Percentiles rank a stretch among this genome's conserved stretches.
These are phyloP conservation scores for Cetoscarus ocellatus DNA, from an alignment of 2,797 vertebrate species.

Conservation along the genomic window DNA sequence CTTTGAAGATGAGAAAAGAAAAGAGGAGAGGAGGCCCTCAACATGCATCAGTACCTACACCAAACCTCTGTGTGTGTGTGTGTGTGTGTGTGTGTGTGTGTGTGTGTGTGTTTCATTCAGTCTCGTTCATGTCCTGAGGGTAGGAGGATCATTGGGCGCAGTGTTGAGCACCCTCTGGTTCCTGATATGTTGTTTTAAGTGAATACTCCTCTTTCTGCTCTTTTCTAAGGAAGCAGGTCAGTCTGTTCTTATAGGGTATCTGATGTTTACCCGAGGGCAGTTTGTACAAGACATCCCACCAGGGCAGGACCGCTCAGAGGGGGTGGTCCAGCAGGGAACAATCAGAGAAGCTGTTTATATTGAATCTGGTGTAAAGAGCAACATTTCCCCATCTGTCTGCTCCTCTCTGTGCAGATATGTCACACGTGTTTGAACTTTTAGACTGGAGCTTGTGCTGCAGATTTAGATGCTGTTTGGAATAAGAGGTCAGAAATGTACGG, in stretches of 20 bases:
- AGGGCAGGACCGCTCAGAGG: slow-evolving; percentile 24
- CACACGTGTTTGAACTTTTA: slow-evolving; percentile 31
- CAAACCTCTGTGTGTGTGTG: slow-evolving; percentile 20
- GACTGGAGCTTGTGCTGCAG: not conserved
- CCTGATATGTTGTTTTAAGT: slow-evolving; percentile 59
- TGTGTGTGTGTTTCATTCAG: not conserved
- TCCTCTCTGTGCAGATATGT: slow-evolving; percentile 35
- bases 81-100: not conserved
- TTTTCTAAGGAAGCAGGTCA: slow-evolving; percentile 64
- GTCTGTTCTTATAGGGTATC: slow-evolving; percentile 48
- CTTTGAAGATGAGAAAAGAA: slow-evolving; percentile 37
- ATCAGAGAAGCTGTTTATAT: slow-evolving; percentile 41
- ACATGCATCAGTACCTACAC: slow-evolving; percentile 24
- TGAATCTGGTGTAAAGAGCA: slow-evolving; percentile 32
- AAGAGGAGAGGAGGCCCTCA: slow-evolving; percentile 5
- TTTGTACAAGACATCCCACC: slow-evolving; percentile 59
- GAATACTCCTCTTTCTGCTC: slow-evolving; percentile 53
- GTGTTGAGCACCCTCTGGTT: slow-evolving; percentile 24
- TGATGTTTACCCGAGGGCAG: slow-evolving; percentile 64
- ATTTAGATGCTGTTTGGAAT: slow-evolving; percentile 39
- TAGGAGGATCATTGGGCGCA: slow-evolving; percentile 1
- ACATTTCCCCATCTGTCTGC: slow-evolving; percentile 49
- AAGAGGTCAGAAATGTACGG: too few relatives aligned
- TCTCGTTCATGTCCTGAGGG: slow-evolving; percentile 27
- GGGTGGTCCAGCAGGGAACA: slow-evolving; percentile 53